Conservation (phyloP, 2,888 invertebrate species). For the Fragum sueziense region DNA sequence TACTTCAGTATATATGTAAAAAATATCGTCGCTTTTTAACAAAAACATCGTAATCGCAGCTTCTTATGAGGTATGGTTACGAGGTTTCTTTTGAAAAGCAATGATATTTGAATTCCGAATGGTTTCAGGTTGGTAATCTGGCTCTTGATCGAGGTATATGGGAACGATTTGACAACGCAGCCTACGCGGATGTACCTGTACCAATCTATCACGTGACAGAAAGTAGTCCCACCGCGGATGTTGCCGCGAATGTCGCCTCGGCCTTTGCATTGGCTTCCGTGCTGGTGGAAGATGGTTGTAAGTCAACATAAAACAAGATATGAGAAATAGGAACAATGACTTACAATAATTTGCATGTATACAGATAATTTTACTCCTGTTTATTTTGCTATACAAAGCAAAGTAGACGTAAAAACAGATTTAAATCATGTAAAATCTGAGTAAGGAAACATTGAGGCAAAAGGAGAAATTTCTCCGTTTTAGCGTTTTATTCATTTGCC, state of each 20-base stretch:
- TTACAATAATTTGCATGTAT: too few species aligned
- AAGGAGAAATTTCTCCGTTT: background rate
- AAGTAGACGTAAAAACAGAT: too few species aligned
- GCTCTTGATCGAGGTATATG: conserved; percentile 24
- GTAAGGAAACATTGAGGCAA: background rate
- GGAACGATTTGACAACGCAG: conserved; percentile 14
- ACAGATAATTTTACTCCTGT: too few species aligned
- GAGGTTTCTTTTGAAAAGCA: too few species aligned
- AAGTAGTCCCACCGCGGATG: conserved; percentile 38
- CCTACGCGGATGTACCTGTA: conserved; percentile 13
- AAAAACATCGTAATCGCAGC: too few species aligned
- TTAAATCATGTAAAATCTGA: too few species aligned
- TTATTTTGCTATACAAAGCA: too few species aligned
- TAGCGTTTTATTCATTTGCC: background rate
- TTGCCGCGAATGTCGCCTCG: conserved; percentile 39
- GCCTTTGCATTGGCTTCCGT: conserved; percentile 23
- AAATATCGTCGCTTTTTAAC: too few species aligned
- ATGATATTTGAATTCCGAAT: background rate
- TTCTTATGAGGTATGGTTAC: too few species aligned
- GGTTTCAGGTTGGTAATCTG: conserved; percentile 26
- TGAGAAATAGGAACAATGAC: background rate
- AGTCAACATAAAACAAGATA: background rate
- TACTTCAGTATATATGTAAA: too few species aligned
- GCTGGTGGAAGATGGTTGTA: background rate
- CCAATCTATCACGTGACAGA: conserved; percentile 31